These are phyloP conservation scores for Drosophila colorata DNA, from an alignment of 2,888 invertebrate species.

Conservation along the genomic window DNA sequence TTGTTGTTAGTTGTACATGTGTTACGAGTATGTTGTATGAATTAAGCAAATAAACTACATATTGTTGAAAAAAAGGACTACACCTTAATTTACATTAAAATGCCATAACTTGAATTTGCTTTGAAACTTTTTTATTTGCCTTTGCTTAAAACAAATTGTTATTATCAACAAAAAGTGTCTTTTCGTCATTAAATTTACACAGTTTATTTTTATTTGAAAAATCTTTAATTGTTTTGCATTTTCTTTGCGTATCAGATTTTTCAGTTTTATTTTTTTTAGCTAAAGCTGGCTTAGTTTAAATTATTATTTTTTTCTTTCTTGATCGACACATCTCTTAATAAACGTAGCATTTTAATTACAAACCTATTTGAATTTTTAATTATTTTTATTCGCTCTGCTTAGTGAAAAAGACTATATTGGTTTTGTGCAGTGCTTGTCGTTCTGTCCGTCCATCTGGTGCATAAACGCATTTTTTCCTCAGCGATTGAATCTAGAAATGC, in stretches of 20 bases:
- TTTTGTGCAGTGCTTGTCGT: neutral
- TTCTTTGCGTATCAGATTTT: conserved; percentile 31
- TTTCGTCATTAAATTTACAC: conserved; percentile 44
- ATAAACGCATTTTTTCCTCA: too few species aligned
- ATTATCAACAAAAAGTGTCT: conserved; percentile 55
- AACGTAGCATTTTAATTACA: conserved; percentile 65
- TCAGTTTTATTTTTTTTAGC: conserved; percentile 18
- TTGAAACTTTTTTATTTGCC: conserved; percentile 47
- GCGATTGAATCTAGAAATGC: too few species aligned
- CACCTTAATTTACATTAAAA: conserved; percentile 2
- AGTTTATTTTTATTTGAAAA: conserved; percentile 41
- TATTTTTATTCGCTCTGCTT: conserved; percentile 28
- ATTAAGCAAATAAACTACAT: conserved; percentile 31
- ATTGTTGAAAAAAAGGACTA: conserved; percentile 16
- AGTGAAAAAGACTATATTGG: neutral
- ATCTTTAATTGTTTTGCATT: conserved; percentile 33
- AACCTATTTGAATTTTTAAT: conserved; percentile 49
- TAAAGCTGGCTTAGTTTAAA: conserved; percentile 47
- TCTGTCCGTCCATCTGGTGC: too few species aligned
- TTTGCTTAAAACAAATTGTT: conserved; percentile 63
- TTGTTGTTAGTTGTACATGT: conserved; percentile 48
- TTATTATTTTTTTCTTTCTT: conserved; percentile 15
- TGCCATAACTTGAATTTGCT: conserved; percentile 19
- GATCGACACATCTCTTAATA: neutral
- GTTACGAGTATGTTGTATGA: conserved; percentile 46